Base-by-base conservation (phyloP, 1,140 invertebrate species). In the Eurosta solidaginis region DNA sequence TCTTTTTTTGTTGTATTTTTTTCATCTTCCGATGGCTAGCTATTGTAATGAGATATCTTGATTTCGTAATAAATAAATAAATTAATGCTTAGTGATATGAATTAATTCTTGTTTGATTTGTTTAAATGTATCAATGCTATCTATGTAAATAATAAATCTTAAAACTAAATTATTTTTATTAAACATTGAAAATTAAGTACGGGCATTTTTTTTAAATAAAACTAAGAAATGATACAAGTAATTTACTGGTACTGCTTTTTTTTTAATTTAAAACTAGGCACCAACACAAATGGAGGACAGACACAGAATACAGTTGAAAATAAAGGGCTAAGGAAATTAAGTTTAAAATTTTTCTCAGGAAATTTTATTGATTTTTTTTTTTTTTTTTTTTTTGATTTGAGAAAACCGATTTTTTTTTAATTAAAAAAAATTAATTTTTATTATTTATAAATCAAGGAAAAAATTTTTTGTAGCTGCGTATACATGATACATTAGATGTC, bases 161-260 rank as follows among this genome's bases (percentile, higher is more conserved):
- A 68, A 40, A 42, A 42, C 33, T 40, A 40, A 1, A 22, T 52
- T 52, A 22, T 52, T 68, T 68, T 36, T 40, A 45, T 74, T 74
- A 74, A 74, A 36, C n/a, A n/a, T n/a, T 45, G 40, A 74, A 74
- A 74, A 74, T 82, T 85, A 85, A 85, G 83, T 85, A 85, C 84
- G 80, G 82, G 82, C 82, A 82, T 81, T 82, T 79, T 17, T 0
- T 20, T 9, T 36, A 40, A 36, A 74, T 74, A 27, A 81, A 80
- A 82, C 74, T 82, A 82, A 84, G 12, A 78, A 75, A 81, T 68
- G 50, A 79, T 73, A 74, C 73, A 78, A 50, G 79, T 79, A 45
- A 68, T 14, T 68, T 29, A 68, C 59, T 68, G 59, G 33, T 68
- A 36, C 22, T 68, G 33, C 40, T 1, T 68, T 40, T 40, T 68